phyloP scores from a whole-genome alignment of 2,888 invertebrate species.

The Ochropleura plecta region DNA sequence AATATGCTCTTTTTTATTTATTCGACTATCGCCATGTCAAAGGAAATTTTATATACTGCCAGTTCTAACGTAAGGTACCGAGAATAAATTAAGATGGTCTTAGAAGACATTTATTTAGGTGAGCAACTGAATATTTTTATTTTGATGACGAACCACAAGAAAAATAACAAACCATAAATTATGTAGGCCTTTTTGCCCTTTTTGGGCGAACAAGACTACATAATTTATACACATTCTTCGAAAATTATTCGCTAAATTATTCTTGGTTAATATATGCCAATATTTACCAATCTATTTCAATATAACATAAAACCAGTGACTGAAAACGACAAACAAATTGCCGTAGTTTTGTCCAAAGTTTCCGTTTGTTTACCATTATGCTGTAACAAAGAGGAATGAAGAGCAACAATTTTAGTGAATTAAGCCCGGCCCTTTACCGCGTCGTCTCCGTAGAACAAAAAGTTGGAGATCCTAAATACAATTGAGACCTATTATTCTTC shows the following conservation, averaged over 20 bases:
- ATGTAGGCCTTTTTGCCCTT: neutral
- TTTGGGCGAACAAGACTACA: too few relatives aligned
- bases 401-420: constrained; percentile 64
- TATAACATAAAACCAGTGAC: constrained; percentile 8
- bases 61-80: neutral
- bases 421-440: constrained; percentile 51
- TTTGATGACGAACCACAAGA: neutral
- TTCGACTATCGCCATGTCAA: constrained; percentile 30
- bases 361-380: constrained; percentile 63
- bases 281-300: constrained; percentile 3
- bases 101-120: neutral
- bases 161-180: neutral
- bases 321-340: constrained; percentile 52
- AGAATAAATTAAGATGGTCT: neutral
- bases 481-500: constrained; percentile 63
- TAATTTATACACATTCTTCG: neutral
- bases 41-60: constrained; percentile 14
- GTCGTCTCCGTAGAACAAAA: constrained; percentile 56
- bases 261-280: neutral
- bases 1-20: constrained; percentile 38
- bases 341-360: constrained; percentile 55
- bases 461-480: constrained; percentile 61
- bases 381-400: constrained; percentile 51
- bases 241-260: neutral
- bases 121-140: neutral